These are phyloP conservation scores for Discoglossus pictus DNA, from an alignment of 2,797 vertebrate species.

Conservation along the genomic window DNA sequence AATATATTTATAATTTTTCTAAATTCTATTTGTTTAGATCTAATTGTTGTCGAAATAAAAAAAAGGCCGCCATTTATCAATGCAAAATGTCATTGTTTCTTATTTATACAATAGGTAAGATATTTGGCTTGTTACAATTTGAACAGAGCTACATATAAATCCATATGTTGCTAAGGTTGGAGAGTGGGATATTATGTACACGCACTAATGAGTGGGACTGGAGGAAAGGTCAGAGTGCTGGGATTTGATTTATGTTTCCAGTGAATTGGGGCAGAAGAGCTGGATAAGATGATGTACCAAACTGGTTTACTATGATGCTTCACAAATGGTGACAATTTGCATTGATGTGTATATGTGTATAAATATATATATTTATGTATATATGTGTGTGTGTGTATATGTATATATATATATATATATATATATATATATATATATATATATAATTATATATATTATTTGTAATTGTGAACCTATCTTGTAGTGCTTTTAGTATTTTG, in stretches of 20 bases:
- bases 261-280: constrained; percentile 69
- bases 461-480: too few relatives aligned
- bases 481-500: too few relatives aligned
- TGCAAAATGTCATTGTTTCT: constrained; percentile 15
- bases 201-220: constrained; percentile 68
- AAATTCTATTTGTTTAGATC: too few relatives aligned
- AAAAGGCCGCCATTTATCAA: constrained; percentile 21
- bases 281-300: constrained; percentile 55
- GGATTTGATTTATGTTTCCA: constrained; percentile 80
- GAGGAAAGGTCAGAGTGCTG: constrained; percentile 74
- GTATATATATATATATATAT: constrained; percentile 8
- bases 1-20: too few relatives aligned
- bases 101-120: constrained; percentile 24
- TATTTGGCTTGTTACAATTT: constrained; percentile 37
- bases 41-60: too few relatives aligned
- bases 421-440: too few relatives aligned
- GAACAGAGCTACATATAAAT: constrained; percentile 33
- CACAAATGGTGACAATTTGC: constrained; percentile 27
- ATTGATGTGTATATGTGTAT: constrained; percentile 36
- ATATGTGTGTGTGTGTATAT: constrained; percentile 17
- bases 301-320: constrained; percentile 68
- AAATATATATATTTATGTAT: constrained; percentile 63
- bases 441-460: too few relatives aligned
- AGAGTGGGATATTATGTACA: constrained; percentile 47
- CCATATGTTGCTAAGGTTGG: constrained; percentile 18